phyloP scores from a whole-genome alignment of 2,888 invertebrate species.

The Drosophila antonietae region DNA sequence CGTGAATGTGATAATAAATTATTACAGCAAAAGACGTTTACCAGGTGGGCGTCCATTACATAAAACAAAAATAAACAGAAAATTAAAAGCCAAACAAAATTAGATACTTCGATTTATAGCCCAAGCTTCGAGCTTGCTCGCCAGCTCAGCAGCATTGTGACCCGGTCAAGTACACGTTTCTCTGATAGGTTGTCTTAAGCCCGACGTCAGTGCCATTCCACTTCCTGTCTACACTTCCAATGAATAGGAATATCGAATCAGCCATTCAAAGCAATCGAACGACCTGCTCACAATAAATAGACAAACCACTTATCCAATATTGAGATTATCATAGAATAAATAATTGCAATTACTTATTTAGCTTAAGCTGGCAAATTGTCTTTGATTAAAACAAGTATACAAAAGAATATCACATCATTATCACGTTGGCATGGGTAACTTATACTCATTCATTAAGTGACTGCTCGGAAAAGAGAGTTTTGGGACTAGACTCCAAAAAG shows the following conservation, averaged over 20 bases:
- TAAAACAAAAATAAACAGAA: conserved; percentile 11
- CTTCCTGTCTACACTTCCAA: conserved; percentile 32
- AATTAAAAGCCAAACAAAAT: conserved; percentile 17
- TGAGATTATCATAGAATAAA: background rate
- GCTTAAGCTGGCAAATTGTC: background rate
- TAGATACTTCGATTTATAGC: conserved; percentile 49
- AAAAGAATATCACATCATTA: background rate
- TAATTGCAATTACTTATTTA: background rate
- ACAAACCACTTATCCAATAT: conserved; percentile 14
- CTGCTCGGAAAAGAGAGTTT: too few species aligned
- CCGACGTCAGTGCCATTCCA: conserved; percentile 26
- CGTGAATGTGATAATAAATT: conserved; percentile 79
- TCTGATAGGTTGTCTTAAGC: conserved; percentile 2
- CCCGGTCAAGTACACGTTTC: conserved; percentile 41
- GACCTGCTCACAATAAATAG: conserved; percentile 23
- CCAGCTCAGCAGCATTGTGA: conserved; percentile 28
- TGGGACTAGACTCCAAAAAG: too few species aligned
- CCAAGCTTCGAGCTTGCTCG: conserved; percentile 13
- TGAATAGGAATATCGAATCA: conserved; percentile 16
- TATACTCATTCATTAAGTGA: too few species aligned
- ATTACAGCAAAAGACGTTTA: conserved; percentile 69
- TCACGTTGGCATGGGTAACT: too few species aligned
- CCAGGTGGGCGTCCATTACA: conserved; percentile 66
- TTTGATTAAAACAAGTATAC: background rate
- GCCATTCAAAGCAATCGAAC: conserved; percentile 16